phyloP scores from a whole-genome alignment of 2,888 invertebrate genomes.

The Apotomis turbidana region DNA sequence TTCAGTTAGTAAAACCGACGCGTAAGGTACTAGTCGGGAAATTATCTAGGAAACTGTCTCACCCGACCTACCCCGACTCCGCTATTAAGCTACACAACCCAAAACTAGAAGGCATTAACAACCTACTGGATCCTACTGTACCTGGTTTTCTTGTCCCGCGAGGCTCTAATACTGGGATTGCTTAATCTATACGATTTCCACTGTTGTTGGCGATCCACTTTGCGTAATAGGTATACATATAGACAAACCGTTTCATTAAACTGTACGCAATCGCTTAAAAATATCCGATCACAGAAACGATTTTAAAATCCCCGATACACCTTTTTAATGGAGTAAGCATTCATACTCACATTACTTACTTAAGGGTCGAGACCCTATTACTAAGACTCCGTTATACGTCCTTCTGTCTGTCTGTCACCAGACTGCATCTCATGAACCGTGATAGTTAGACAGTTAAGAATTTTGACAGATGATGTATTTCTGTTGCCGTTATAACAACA shows the following conservation, averaged over 20 bases:
- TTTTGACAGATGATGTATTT: too few relatives aligned
- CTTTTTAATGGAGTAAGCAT: too few relatives aligned
- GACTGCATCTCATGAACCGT: too few relatives aligned
- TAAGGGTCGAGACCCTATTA: too few relatives aligned
- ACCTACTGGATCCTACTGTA: not conserved
- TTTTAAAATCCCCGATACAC: too few relatives aligned
- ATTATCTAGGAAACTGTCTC: conserved; percentile 11
- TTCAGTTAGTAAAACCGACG: not conserved
- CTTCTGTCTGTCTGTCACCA: too few relatives aligned
- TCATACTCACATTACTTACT: too few relatives aligned
- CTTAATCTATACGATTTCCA: conserved; percentile 1
- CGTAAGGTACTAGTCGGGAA: not conserved
- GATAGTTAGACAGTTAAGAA: too few relatives aligned
- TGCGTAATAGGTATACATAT: not conserved
- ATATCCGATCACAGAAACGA: too few relatives aligned
- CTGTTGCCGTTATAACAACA: too few relatives aligned
- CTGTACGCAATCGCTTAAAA: not conserved
- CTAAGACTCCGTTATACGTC: too few relatives aligned
- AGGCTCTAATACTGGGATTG: not conserved
- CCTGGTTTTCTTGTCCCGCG: not conserved
- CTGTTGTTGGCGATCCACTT: not conserved
- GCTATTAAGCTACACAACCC: not conserved
- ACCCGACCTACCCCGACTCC: not conserved
- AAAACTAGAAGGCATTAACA: not conserved
- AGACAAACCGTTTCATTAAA: not conserved